Percentiles rank a stretch among this genome's conserved stretches.
These are phyloP conservation scores for Polydrusus cervinus DNA, from an alignment of 2,888 invertebrate species.

Conservation along the genomic window DNA sequence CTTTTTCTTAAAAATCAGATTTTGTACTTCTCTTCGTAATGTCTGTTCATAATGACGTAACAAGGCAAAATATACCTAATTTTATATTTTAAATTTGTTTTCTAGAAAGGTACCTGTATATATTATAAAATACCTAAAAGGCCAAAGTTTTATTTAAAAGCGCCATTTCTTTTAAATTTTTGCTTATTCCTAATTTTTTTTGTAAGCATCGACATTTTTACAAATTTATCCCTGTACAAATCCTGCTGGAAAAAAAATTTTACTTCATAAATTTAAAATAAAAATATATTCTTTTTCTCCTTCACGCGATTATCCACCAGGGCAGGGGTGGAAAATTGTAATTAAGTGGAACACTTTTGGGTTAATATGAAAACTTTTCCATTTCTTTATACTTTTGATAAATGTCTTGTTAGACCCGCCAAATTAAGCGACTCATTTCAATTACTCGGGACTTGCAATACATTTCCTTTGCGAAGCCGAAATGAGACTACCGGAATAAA, in stretches of 20 bases:
- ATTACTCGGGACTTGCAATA: constrained; percentile 22
- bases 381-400: constrained; percentile 23
- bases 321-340: not conserved
- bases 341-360: not conserved
- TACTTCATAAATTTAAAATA: not conserved
- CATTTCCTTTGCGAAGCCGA: constrained; percentile 13
- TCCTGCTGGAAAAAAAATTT: not conserved
- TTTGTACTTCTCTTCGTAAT: too few relatives aligned
- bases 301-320: not conserved
- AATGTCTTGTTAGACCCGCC: constrained; percentile 24
- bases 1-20: too few relatives aligned
- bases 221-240: not conserved
- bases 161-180: too few relatives aligned
- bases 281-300: not conserved
- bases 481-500: constrained; percentile 37
- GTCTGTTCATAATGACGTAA: too few relatives aligned
- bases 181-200: too few relatives aligned
- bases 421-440: constrained; percentile 22
- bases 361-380: constrained; percentile 14
- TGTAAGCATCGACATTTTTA: too few relatives aligned
- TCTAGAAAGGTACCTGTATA: too few relatives aligned
- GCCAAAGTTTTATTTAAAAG: too few relatives aligned
- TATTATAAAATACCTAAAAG: too few relatives aligned
- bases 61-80: too few relatives aligned
- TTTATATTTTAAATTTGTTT: too few relatives aligned